These are phyloP conservation scores for Torymus auratus DNA, from an alignment of 2,888 invertebrate species.

Conservation along the genomic window DNA sequence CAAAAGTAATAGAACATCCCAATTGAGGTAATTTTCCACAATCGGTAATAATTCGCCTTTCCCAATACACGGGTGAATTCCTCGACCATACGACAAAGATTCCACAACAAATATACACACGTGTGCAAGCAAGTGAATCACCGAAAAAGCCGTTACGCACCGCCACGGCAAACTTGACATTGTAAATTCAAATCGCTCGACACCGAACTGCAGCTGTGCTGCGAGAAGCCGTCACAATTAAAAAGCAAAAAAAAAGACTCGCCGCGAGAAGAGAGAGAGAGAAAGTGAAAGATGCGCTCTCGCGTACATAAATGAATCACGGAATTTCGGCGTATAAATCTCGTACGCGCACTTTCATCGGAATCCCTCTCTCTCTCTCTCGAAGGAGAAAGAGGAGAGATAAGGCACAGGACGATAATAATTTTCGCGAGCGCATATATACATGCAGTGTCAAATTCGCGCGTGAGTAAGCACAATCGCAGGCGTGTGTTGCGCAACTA, in stretches of 20 bases:
- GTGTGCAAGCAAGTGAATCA: conserved; percentile 14
- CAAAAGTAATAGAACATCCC: too few species aligned
- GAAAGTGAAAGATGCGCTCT: conserved; percentile 12
- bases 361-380: too few species aligned
- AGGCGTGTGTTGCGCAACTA: too few species aligned
- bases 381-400: neutral
- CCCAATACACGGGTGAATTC: too few species aligned
- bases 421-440: too few species aligned
- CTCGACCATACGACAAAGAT: too few species aligned
- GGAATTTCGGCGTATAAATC: conserved; percentile 42
- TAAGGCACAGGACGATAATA: too few species aligned
- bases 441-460: too few species aligned
- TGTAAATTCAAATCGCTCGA: conserved; percentile 18
- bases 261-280: conserved; percentile 16
- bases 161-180: conserved; percentile 9
- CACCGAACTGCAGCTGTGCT: neutral
- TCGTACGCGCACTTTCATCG: conserved; percentile 41
- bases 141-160: neutral
- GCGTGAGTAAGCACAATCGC: too few species aligned
- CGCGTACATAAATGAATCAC: conserved; percentile 26
- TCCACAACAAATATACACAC: too few species aligned
- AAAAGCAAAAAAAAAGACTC: neutral
- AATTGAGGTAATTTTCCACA: too few species aligned
- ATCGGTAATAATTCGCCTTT: too few species aligned
- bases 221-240: neutral